phyloP scores from a whole-genome alignment of 1,140 invertebrate genomes.

The Lepidurus apus region DNA sequence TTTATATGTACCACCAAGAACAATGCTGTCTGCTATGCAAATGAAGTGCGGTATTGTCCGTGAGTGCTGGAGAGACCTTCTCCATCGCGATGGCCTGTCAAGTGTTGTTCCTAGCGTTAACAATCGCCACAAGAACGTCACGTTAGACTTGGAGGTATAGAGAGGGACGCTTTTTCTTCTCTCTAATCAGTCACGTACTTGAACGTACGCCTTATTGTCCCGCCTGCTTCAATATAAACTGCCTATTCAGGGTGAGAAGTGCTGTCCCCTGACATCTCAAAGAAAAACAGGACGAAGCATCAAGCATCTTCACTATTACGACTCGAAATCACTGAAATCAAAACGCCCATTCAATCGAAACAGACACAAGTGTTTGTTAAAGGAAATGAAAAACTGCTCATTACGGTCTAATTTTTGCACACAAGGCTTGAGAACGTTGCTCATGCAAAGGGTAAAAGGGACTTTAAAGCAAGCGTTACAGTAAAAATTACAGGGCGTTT shows the following conservation, averaged over 20 bases:
- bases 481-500: slow-evolving; percentile 13
- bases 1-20: slow-evolving; percentile 2
- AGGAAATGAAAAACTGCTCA: background rate
- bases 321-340: background rate
- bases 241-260: background rate
- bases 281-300: background rate
- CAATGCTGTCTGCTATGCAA: slow-evolving; percentile 15
- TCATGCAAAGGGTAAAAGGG: background rate
- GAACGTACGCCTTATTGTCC: background rate
- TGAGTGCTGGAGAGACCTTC: background rate
- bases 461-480: background rate
- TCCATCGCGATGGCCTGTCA: background rate
- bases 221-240: background rate
- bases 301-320: background rate
- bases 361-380: background rate
- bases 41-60: slow-evolving; percentile 3
- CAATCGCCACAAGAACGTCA: background rate
- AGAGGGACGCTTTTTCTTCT: background rate
- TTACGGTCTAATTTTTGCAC: background rate
- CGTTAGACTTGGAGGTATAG: background rate
- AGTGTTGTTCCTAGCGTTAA: background rate
- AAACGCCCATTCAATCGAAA: slow-evolving; percentile 7
- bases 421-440: background rate
- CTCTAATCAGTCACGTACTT: background rate
- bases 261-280: background rate